These are phyloP conservation scores for Colletes collaris DNA, from an alignment of 2,888 invertebrate genomes.

Conservation along the genomic window DNA sequence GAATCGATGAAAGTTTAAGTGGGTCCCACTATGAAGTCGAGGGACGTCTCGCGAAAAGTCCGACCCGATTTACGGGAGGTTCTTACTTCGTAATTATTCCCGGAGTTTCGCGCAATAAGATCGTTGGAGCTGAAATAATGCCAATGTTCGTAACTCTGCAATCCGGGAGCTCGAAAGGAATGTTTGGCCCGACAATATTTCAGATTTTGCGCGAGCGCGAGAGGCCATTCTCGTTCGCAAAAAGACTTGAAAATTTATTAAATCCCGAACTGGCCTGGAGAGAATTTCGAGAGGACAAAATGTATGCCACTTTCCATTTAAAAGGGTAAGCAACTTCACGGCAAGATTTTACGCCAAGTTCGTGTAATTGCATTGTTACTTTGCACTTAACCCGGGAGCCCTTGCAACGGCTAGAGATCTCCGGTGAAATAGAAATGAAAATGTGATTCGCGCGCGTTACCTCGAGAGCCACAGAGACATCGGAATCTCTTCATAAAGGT, in stretches of 20 bases:
- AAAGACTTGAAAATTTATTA: no score
- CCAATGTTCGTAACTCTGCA: not conserved
- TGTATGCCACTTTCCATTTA: no score
- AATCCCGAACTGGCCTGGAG: no score
- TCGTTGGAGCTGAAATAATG: conserved; percentile 21
- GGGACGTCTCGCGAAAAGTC: conserved; percentile 21
- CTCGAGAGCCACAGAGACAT: not conserved
- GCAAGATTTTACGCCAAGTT: no score
- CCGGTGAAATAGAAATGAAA: not conserved
- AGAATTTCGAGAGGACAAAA: no score
- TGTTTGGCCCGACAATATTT: not conserved
- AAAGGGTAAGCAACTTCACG: no score
- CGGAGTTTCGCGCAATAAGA: conserved; percentile 23
- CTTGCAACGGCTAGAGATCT: not conserved
- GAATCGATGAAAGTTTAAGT: conserved; percentile 52
- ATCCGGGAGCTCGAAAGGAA: not conserved
- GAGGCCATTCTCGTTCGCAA: no score
- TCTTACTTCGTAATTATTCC: conserved; percentile 41
- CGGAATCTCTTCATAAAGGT: conserved; percentile 25
- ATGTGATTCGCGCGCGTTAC: not conserved
- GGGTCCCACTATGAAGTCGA: conserved; percentile 14
- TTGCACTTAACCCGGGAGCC: not conserved
- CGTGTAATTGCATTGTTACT: not conserved
- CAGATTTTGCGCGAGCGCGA: not conserved
- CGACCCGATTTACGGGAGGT: conserved; percentile 26